Evolutionary conservation across 2,113 vertebrate species (phyloP), one percentile per base, ranked within the genome.

Genomic region (Pelecanoides urinatrix): DNA sequence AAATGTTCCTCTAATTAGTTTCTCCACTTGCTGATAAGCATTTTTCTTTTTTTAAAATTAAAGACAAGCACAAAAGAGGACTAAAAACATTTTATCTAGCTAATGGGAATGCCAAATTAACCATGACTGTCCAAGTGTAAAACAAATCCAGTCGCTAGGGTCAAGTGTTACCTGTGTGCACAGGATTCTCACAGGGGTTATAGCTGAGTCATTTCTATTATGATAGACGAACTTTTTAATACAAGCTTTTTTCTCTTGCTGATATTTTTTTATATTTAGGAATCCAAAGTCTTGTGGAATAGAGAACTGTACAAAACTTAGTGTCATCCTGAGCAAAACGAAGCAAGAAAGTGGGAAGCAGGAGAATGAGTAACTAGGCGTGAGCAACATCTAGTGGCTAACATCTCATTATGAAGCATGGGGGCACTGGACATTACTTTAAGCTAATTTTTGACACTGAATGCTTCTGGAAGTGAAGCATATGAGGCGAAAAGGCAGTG

Each of bases 371-470:
- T 53, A 74, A 95, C 88, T 92, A 72, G 87, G 92, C 77, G 1
- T 92, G 96, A 97, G 97, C 97, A 96, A 19, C 96, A 96, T 86
- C 95, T 97, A 96, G 97, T 96, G 97, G 96, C 61, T 92, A 81
- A 91, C 17, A 38, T 45, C 61, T 87, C 83, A 40, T 92, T 91
- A 72, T 36, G 52, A 92, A 92, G 53, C 73, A 32, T 30, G 20
- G 68, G 86, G 52, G 32, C 40, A 49, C 0, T 49, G 47, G 65
- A 9, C 38, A 15, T 18, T 86, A 77, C 50, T 70, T 74, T 66
- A 81, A 75, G 22, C 2, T 10, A 75, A 3, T 47, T 80, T 87
- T 92, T 67, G 40, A 34, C 11, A 19, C 47, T 16, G 22, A 67
- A 49, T 50, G 13, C 5, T 66, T 61, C 76, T 81, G 22, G 21